phyloP scores from a whole-genome alignment of 2,113 vertebrate genomes.

The Callaeas wilsoni region DNA sequence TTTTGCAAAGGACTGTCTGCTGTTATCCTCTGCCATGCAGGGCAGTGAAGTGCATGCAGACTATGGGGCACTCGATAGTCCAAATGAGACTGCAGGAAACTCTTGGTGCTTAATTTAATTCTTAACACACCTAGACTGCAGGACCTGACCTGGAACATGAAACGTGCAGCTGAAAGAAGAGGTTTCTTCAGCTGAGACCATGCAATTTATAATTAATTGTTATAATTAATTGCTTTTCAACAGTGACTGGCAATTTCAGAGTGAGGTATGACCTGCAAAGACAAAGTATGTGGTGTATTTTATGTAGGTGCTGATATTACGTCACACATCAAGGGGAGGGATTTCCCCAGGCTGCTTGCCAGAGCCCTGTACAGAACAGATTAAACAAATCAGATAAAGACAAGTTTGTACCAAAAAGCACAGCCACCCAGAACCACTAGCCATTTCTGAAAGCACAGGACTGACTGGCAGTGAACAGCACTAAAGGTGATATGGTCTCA shows the following conservation, averaged over 20 bases:
- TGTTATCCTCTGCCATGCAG: not conserved
- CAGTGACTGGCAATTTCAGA: not conserved
- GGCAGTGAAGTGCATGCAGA: not conserved
- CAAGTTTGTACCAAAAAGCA: not conserved
- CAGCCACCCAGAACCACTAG: not conserved
- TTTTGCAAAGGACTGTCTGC: not conserved
- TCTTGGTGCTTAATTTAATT: not conserved
- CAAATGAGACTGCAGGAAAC: not conserved
- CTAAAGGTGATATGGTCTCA: not conserved
- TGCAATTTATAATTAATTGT: not conserved
- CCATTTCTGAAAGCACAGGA: not conserved
- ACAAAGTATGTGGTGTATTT: not conserved
- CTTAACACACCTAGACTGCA: not conserved
- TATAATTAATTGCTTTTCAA: not conserved
- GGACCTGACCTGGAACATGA: not conserved
- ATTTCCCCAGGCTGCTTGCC: not conserved
- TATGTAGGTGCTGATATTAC: not conserved
- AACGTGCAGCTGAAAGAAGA: not conserved
- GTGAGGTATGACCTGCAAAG: not conserved
- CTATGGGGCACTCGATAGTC: not conserved
- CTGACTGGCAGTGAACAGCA: not conserved
- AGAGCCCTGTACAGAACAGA: slow-evolving; percentile 24
- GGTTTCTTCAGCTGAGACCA: not conserved
- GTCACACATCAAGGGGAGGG: not conserved
- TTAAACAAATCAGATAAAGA: not conserved